A percentile compares a stretch with the other conserved stretches of the same genome.
Evolutionary conservation across 1,140 invertebrate species (phyloP).

Genomic region (Cyclina sinensis): DNA sequence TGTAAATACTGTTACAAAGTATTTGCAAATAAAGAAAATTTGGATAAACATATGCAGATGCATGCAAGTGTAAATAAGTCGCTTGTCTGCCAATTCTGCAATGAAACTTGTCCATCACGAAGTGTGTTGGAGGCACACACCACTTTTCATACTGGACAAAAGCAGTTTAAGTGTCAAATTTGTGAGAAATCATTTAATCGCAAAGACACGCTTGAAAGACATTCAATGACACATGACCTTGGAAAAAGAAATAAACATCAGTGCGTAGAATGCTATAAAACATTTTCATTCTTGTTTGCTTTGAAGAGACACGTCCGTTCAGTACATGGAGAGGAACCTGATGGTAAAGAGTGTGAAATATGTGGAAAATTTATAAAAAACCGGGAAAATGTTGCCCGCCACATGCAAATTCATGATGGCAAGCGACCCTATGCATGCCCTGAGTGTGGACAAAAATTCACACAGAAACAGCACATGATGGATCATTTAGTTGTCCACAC

Average conservation of each 20-base stretch:
- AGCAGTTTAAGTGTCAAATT: constrained; percentile 46
- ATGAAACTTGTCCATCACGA: not conserved
- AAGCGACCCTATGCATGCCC: constrained; percentile 91
- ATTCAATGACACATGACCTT: constrained; percentile 58
- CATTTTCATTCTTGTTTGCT: constrained; percentile 68
- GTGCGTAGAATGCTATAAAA: constrained; percentile 74
- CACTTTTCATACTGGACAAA: constrained; percentile 33
- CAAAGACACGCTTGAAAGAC: constrained; percentile 76
- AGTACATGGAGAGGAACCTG: constrained; percentile 95
- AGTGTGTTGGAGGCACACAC: constrained; percentile 34
- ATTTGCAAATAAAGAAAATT: constrained; percentile 50
- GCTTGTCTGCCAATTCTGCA: not conserved
- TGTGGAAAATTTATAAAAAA: constrained; percentile 90
- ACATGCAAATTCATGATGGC: constrained; percentile 66
- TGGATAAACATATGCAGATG: constrained; percentile 35
- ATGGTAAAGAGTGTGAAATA: constrained; percentile 55
- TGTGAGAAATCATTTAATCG: constrained; percentile 70
- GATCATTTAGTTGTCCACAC: constrained; percentile 97
- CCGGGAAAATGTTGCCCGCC: constrained; percentile 58
- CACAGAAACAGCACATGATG: constrained; percentile 96
- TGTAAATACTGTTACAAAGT: constrained; percentile 55
- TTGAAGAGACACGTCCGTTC: constrained; percentile 74
- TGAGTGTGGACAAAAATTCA: constrained; percentile 94
- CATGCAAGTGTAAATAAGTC: not conserved
- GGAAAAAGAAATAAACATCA: constrained; percentile 66